Conservation (phyloP, 1,140 invertebrate species). For the Steinernema feltiae region DNA sequence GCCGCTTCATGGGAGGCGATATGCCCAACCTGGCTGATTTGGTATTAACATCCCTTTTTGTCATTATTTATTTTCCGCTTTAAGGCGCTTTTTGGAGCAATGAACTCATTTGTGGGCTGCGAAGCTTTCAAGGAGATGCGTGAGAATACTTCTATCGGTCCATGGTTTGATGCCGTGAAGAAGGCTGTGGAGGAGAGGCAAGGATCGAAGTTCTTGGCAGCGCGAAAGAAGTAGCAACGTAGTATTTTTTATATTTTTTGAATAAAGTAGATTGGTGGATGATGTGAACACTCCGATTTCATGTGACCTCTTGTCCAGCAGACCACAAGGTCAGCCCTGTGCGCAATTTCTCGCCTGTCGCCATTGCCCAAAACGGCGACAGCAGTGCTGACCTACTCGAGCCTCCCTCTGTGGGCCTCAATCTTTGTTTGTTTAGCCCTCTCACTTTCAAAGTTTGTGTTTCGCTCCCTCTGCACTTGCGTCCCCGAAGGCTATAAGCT, state of each 20-base stretch:
- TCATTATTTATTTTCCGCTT: too few species aligned
- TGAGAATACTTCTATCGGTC: slow-evolving; percentile 68
- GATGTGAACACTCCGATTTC: background rate
- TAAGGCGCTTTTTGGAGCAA: slow-evolving; percentile 78
- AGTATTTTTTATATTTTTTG: too few species aligned
- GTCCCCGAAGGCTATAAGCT: too few species aligned
- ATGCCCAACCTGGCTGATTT: slow-evolving; percentile 85
- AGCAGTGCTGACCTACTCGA: background rate
- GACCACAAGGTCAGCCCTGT: background rate
- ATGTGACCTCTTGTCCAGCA: background rate
- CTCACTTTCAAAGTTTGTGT: background rate
- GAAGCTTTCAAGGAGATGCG: slow-evolving; percentile 76
- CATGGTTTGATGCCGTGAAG: slow-evolving; percentile 63
- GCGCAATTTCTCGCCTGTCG: background rate
- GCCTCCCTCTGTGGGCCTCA: too few species aligned
- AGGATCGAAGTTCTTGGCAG: background rate
- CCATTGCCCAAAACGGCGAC: background rate
- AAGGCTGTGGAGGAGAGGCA: slow-evolving; percentile 46
- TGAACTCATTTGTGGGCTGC: slow-evolving; percentile 91
- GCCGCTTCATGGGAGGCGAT: slow-evolving; percentile 72
- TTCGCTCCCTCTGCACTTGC: background rate
- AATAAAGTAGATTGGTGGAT: too few species aligned
- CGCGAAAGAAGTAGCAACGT: slow-evolving; percentile 2
- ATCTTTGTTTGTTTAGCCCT: background rate
- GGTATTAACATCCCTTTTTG: too few species aligned